Evolutionary conservation across 2,113 vertebrate genomes (phyloP).

Genomic region (Alces alces): DNA sequence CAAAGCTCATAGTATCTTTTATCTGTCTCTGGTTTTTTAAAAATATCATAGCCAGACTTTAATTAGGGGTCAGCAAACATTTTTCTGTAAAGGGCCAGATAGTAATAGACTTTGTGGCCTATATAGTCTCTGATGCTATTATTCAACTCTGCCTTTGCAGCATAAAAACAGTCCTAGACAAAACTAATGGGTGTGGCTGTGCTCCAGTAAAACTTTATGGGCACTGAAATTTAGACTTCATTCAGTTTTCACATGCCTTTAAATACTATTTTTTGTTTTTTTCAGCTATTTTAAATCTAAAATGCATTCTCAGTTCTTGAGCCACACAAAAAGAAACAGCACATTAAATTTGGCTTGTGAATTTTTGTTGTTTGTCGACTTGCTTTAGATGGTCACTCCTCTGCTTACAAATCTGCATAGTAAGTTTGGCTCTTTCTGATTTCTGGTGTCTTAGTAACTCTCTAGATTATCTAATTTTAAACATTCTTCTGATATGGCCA

Average conservation of each 20-base stretch:
- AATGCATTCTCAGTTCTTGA: not conserved
- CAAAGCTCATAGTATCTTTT: constrained; percentile 29
- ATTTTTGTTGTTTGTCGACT: not conserved
- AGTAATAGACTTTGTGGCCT: not conserved
- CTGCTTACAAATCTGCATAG: not conserved
- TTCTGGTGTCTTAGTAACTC: not conserved
- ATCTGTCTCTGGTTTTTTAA: constrained; percentile 2
- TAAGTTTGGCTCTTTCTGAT: not conserved
- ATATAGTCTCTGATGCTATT: not conserved
- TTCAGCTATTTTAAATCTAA: not conserved
- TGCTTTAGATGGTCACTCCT: not conserved
- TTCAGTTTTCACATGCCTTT: constrained; percentile 44
- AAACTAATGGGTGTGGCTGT: not conserved
- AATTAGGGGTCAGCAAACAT: not conserved
- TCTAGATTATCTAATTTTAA: not conserved
- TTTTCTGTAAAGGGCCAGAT: not conserved
- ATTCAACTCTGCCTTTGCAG: constrained; percentile 5
- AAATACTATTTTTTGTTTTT: not conserved
- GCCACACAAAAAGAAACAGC: not conserved
- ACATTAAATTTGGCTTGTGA: not conserved
- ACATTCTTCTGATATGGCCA: not conserved
- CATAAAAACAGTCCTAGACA: not conserved
- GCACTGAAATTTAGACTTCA: constrained; percentile 45
- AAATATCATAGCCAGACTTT: not conserved
- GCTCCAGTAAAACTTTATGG: constrained; percentile 36